A percentile compares a stretch with the other conserved stretches of the same genome.
Conservation (phyloP, 2,113 vertebrate genomes). For the Passer montanus region DNA sequence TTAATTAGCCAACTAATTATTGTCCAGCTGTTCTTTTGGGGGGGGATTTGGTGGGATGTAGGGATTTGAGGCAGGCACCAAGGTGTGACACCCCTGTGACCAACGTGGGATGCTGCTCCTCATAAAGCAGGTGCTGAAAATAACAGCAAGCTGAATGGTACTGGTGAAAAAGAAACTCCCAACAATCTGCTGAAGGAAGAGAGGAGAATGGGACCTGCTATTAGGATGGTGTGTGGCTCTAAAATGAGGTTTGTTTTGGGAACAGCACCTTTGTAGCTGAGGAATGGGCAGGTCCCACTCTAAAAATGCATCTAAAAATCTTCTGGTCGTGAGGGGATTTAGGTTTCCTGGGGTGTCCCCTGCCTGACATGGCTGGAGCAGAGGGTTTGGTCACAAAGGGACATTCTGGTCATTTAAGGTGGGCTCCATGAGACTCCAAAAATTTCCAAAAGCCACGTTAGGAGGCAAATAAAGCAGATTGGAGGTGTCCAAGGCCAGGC, state of each 20-base stretch:
- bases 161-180: not conserved
- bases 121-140: not conserved
- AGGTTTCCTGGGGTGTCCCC: not conserved
- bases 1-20: not conserved
- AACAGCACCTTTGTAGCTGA: not conserved
- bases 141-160: not conserved
- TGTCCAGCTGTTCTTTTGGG: not conserved
- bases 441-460: not conserved
- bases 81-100: not conserved
- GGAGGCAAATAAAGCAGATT: not conserved
- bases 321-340: not conserved
- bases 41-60: not conserved
- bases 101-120: not conserved
- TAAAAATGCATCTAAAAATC: not conserved
- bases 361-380: not conserved
- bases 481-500: not conserved
- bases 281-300: not conserved
- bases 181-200: not conserved
- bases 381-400: not conserved
- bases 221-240: not conserved
- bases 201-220: not conserved
- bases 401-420: not conserved
- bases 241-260: not conserved
- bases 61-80: not conserved
- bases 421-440: not conserved